A percentile compares a stretch with the other conserved stretches of the same genome.
Evolutionary conservation across 2,888 invertebrate genomes (phyloP).

Genomic region (Mesopsocus fuscifrons): DNA sequence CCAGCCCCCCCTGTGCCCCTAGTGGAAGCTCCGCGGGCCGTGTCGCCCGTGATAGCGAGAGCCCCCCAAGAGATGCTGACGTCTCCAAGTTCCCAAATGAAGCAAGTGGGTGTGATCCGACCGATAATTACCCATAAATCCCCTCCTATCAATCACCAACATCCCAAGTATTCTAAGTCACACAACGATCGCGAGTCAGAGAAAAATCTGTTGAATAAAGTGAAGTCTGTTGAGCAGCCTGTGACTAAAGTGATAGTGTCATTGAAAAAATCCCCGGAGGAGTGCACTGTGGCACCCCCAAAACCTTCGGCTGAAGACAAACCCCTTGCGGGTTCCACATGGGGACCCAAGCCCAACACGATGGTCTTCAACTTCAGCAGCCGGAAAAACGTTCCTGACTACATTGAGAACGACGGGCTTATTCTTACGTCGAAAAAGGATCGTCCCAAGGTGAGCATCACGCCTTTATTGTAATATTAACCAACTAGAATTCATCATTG

Average conservation of each 20-base stretch:
- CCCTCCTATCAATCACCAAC: slow-evolving; percentile 16
- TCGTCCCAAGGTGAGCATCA: slow-evolving; percentile 47
- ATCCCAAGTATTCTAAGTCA: slow-evolving; percentile 16
- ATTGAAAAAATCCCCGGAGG: slow-evolving; percentile 19
- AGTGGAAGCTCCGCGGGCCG: slow-evolving; percentile 13
- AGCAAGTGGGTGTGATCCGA: slow-evolving; percentile 32
- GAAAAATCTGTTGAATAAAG: slow-evolving; percentile 46
- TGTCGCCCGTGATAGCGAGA: slow-evolving; percentile 9
- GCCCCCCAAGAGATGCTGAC: slow-evolving; percentile 1
- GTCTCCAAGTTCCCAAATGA: slow-evolving; percentile 21
- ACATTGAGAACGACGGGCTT: slow-evolving; percentile 77
- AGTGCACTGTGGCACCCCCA: slow-evolving; percentile 11
- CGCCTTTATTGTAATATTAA: neutral
- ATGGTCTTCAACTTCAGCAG: slow-evolving; percentile 77
- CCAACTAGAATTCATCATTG: too few species aligned
- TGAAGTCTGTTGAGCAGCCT: slow-evolving; percentile 36
- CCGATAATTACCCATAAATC: slow-evolving; percentile 27
- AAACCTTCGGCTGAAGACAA: slow-evolving; percentile 12
- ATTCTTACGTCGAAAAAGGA: slow-evolving; percentile 45
- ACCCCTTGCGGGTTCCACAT: slow-evolving; percentile 22
- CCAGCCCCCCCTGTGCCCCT: neutral
- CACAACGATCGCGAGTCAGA: slow-evolving; percentile 43
- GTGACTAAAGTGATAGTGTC: slow-evolving; percentile 27
- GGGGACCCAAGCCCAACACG: slow-evolving; percentile 41
- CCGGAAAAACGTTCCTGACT: slow-evolving; percentile 73